Percentiles rank a stretch among this genome's conserved stretches.
Conservation (phyloP, 2,888 invertebrate genomes). For the Hydriomena furcata region DNA sequence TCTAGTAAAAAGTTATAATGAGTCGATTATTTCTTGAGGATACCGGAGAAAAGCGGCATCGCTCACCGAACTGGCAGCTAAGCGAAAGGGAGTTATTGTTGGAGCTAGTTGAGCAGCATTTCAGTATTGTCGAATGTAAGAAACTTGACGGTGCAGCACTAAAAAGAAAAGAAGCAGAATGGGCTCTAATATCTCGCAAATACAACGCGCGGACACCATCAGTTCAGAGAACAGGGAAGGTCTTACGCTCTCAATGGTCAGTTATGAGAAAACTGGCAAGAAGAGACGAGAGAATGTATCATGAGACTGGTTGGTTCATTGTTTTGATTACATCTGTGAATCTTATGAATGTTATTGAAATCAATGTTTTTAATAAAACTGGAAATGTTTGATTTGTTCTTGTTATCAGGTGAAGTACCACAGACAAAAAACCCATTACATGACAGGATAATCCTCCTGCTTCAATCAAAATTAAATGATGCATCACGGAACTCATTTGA, state of each 20-base stretch:
- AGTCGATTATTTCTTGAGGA: conserved; percentile 11
- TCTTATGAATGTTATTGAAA: too few species aligned
- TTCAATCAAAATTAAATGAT: conserved; percentile 15
- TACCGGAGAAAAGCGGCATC: conserved; percentile 8
- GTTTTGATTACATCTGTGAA: too few species aligned
- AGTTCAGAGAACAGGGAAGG: conserved; percentile 11
- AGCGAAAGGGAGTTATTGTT: conserved; percentile 17
- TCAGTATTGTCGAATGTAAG: conserved; percentile 15
- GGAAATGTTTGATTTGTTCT: not conserved
- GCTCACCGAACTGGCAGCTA: conserved; percentile 21
- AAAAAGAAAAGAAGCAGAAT: conserved; percentile 13
- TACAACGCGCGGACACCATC: conserved; percentile 15
- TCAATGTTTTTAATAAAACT: too few species aligned
- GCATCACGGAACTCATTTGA: conserved; percentile 4
- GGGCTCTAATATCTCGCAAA: conserved; percentile 21
- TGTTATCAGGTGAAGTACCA: conserved; percentile 18
- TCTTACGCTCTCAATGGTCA: conserved; percentile 13
- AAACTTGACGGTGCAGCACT: conserved; percentile 17
- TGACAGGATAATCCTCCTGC: conserved; percentile 12
- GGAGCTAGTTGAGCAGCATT: conserved; percentile 16
- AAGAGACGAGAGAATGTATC: conserved; percentile 12
- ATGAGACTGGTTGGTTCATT: conserved; percentile 13
- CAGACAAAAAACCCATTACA: conserved; percentile 18
- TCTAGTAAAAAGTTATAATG: not conserved
- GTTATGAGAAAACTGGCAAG: conserved; percentile 17